Percentiles rank a stretch among this genome's conserved stretches.
These are phyloP conservation scores for Ophion ventricosus DNA, from an alignment of 2,888 invertebrate species.

Conservation along the genomic window DNA sequence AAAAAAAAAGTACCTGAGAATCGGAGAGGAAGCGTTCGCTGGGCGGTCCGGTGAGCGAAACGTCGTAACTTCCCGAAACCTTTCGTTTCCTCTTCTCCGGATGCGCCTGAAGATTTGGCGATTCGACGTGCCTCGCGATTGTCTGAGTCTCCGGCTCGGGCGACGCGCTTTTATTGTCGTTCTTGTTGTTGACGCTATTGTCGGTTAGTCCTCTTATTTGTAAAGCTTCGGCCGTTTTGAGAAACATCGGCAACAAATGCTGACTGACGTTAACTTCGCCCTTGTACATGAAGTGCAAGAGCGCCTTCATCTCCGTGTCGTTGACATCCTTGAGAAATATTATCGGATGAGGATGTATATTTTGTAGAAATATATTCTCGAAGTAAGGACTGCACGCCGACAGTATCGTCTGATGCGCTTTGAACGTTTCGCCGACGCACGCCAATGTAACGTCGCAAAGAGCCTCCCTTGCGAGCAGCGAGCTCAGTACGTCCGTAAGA, in stretches of 20 bases:
- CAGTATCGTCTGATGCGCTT: slow-evolving; percentile 96
- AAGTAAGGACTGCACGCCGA: slow-evolving; percentile 98
- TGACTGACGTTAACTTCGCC: slow-evolving; percentile 96
- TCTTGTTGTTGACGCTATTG: slow-evolving; percentile 88
- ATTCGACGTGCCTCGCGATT: slow-evolving; percentile 78
- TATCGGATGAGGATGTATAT: slow-evolving; percentile 95
- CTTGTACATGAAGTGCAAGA: slow-evolving; percentile 97
- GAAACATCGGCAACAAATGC: slow-evolving; percentile 94
- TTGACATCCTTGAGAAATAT: slow-evolving; percentile 97
- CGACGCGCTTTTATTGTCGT: slow-evolving; percentile 76
- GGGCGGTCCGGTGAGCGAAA: slow-evolving; percentile 86
- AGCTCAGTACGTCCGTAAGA: slow-evolving; percentile 94
- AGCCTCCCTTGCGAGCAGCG: slow-evolving; percentile 93
- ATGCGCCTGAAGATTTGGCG: slow-evolving; percentile 78
- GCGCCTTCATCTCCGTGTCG: slow-evolving; percentile 94
- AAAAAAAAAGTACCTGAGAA: too few species aligned
- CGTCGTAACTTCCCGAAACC: slow-evolving; percentile 88
- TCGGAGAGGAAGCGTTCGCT: slow-evolving; percentile 88
- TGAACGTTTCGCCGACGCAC: slow-evolving; percentile 95
- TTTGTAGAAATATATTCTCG: slow-evolving; percentile 95
- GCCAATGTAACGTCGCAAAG: slow-evolving; percentile 97
- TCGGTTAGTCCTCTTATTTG: slow-evolving; percentile 95
- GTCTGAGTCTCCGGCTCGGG: slow-evolving; percentile 79
- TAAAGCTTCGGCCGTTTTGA: slow-evolving; percentile 95
- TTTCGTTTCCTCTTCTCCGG: slow-evolving; percentile 87